phyloP scores from a whole-genome alignment of 1,140 invertebrate species.

The Sycophaga agraensis region DNA sequence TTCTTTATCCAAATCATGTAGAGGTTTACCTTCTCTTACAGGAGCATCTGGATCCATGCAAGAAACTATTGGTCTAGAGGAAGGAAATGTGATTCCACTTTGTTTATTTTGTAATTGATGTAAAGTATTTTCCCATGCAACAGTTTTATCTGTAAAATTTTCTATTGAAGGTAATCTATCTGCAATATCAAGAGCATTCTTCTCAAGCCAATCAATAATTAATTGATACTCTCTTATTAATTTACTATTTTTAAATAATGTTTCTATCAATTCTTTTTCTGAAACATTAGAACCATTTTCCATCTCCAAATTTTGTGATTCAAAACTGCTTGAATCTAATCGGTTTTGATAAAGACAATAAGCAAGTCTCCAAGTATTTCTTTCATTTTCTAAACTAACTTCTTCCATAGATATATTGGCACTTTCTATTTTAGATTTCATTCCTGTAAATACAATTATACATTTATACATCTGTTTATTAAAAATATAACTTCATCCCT shows the following conservation, averaged over 20 bases:
- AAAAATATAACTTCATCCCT: constrained; percentile 47
- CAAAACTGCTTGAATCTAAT: constrained; percentile 47
- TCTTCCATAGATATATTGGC: constrained; percentile 46
- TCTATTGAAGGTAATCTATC: constrained; percentile 66
- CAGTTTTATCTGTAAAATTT: constrained; percentile 73
- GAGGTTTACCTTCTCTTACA: constrained; percentile 71
- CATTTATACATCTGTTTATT: constrained; percentile 24
- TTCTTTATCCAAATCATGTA: constrained; percentile 87
- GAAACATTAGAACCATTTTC: constrained; percentile 49
- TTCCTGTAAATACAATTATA: constrained; percentile 54
- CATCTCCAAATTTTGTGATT: constrained; percentile 57
- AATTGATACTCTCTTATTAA: constrained; percentile 77
- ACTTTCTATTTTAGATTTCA: constrained; percentile 63
- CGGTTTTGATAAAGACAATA: constrained; percentile 79
- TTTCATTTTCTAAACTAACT: constrained; percentile 69
- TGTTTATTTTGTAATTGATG: constrained; percentile 70
- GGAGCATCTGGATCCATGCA: constrained; percentile 93
- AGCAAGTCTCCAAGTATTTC: constrained; percentile 84
- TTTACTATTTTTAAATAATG: constrained; percentile 66
- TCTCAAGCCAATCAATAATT: constrained; percentile 91
- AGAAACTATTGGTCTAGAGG: constrained; percentile 66
- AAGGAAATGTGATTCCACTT: constrained; percentile 59
- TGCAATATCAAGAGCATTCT: constrained; percentile 73
- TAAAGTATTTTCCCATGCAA: constrained; percentile 90
- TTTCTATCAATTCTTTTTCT: constrained; percentile 66